phyloP scores from a whole-genome alignment of 2,888 invertebrate species.

The Idaea biselata region DNA sequence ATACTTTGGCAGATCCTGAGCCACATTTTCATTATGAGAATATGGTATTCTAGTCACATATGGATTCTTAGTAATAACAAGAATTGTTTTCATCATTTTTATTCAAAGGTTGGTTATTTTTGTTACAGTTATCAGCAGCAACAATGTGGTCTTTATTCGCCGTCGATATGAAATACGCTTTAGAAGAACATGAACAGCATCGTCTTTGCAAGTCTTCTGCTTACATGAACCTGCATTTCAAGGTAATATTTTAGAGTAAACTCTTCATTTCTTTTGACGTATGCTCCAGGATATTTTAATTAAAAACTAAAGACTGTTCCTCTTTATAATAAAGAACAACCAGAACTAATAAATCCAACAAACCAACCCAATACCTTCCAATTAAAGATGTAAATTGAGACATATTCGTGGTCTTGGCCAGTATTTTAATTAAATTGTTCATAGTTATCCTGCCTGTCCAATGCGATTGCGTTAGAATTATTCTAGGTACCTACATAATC shows the following conservation, averaged over 20 bases:
- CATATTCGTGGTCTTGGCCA: no score
- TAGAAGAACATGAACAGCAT: slow-evolving; percentile 98
- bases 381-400: no score
- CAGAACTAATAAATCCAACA: neutral
- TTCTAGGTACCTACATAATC: no score
- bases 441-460: no score
- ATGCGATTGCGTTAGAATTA: no score
- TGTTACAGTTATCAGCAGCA: slow-evolving; percentile 92
- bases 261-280: neutral
- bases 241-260: slow-evolving; percentile 61
- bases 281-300: neutral
- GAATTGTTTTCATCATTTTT: no score
- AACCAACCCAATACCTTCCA: no score
- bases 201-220: slow-evolving; percentile 98
- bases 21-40: no score
- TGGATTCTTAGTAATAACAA: no score
- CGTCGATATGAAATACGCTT: slow-evolving; percentile 97
- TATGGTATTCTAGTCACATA: no score
- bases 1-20: no score
- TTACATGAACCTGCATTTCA: slow-evolving; percentile 99
- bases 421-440: no score
- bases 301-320: neutral
- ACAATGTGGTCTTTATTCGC: slow-evolving; percentile 99
- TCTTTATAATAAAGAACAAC: neutral
- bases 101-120: neutral